Base-by-base conservation (phyloP, 2,797 vertebrate genomes). In the Balearica regulorum region DNA sequence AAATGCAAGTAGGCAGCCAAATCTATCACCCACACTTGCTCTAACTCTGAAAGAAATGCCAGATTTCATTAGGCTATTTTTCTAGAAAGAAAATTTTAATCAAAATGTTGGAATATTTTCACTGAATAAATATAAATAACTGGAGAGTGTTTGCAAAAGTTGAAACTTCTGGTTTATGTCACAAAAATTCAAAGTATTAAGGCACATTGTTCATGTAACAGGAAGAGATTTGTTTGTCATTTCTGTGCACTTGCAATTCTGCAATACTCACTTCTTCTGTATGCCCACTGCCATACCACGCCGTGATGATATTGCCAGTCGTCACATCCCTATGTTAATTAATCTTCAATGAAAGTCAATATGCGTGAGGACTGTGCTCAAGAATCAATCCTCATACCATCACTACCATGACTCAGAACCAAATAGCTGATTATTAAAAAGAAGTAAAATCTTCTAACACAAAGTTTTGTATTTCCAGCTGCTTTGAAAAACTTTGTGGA, bases 21-120 rank as follows among this genome's bases (percentile, higher is more conserved):
- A 44, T 44, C 80, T 83, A 87, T 76, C 85, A 51, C 35, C 37
- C 90, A 60, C 33, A 76, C 35, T 88, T 88, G 71, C 57, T 88
- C 73, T 86, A 71, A 75, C 69, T 58, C 26, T 68, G 75, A 94
- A 93, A 66, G 68, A 94, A 85, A 90, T 48, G 19, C 87, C 89
- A 84, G 28, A 93, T 95, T 91, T 71, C 93, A 95, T 90, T 84
- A 84, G 62, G 16, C 55, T 90, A 33, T 39, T 94, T 93, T 90
- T 51, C 71, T 95, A 94, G n/a, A 53, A 87, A 81, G 55, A 86
- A 95, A 95, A 88, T 46, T 64, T 49, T 13, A 95, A 62, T 81
- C 29, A 75, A 53, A 53, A 54, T 20, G 22, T 41, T 78, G 72
- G 64, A 49, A 82, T 83, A 53, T 37, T 75, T 90, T 95, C 83